These are phyloP conservation scores for Synanthedon andrenaeformis DNA, from an alignment of 2,888 invertebrate species.

Conservation along the genomic window DNA sequence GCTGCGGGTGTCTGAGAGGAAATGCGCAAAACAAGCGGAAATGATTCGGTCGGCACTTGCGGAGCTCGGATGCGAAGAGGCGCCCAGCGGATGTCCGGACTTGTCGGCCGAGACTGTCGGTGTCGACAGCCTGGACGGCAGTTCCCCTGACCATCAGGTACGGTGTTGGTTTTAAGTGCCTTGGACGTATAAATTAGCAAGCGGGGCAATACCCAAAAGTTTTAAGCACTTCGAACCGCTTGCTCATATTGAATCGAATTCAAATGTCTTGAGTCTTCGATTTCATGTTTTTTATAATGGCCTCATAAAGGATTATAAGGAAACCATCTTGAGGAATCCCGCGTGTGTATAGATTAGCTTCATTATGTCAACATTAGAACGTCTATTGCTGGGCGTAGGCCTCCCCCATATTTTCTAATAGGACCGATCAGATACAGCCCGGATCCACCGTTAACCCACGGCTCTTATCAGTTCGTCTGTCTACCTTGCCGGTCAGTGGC, in stretches of 20 bases:
- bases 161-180: not conserved
- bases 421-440: no score
- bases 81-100: slow-evolving; percentile 86
- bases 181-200: no score
- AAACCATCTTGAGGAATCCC: no score
- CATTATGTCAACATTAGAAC: no score
- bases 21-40: slow-evolving; percentile 84
- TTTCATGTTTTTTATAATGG: no score
- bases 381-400: no score
- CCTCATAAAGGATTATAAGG: no score
- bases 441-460: no score
- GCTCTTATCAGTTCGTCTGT: no score
- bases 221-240: not conserved
- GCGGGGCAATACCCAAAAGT: not conserved
- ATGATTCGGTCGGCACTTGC: slow-evolving; percentile 87
- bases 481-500: no score
- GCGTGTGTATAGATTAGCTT: no score
- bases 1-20: slow-evolving; percentile 84
- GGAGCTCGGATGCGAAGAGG: slow-evolving; percentile 88
- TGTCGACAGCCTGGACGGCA: slow-evolving; percentile 73
- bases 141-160: slow-evolving; percentile 76
- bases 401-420: no score
- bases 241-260: not conserved
- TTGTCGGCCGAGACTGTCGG: slow-evolving; percentile 81
- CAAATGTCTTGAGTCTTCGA: not conserved